Evolutionary conservation across 2,113 vertebrate species (phyloP).

Genomic region (Campylomormyrus tamandua): DNA sequence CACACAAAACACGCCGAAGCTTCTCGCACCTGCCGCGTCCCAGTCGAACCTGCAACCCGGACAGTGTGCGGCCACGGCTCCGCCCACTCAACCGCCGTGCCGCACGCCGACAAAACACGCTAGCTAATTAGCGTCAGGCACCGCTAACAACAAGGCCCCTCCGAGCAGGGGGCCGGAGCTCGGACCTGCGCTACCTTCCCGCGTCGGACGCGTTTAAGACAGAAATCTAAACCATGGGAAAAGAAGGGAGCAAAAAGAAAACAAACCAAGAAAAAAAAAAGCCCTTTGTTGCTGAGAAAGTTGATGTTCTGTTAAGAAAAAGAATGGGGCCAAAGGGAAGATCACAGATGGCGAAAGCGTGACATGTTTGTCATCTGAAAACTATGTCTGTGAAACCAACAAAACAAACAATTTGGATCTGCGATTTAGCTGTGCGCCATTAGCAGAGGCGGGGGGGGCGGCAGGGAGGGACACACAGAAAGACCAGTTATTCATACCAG

Average conservation of each 20-base stretch:
- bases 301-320: conserved; percentile 53
- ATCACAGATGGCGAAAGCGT: conserved; percentile 78
- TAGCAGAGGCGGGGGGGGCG: conserved; percentile 41
- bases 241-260: conserved; percentile 18
- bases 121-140: neutral
- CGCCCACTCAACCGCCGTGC: neutral
- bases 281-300: conserved; percentile 67
- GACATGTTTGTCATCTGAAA: conserved; percentile 89
- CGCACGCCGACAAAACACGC: neutral
- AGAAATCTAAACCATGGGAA: neutral
- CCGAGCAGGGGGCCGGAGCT: neutral
- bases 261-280: conserved; percentile 26
- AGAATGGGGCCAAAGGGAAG: conserved; percentile 68
- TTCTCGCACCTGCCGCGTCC: neutral
- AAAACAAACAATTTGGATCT: conserved; percentile 76
- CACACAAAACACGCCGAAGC: neutral
- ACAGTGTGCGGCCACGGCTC: neutral
- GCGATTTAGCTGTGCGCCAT: conserved; percentile 65
- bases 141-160: neutral
- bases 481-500: conserved; percentile 60
- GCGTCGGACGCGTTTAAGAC: neutral
- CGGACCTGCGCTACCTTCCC: neutral
- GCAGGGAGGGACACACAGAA: neutral
- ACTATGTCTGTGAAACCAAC: conserved; percentile 83
- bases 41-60: neutral